Conservation (phyloP, 2,113 vertebrate species). For the Pristiophorus japonicus region DNA sequence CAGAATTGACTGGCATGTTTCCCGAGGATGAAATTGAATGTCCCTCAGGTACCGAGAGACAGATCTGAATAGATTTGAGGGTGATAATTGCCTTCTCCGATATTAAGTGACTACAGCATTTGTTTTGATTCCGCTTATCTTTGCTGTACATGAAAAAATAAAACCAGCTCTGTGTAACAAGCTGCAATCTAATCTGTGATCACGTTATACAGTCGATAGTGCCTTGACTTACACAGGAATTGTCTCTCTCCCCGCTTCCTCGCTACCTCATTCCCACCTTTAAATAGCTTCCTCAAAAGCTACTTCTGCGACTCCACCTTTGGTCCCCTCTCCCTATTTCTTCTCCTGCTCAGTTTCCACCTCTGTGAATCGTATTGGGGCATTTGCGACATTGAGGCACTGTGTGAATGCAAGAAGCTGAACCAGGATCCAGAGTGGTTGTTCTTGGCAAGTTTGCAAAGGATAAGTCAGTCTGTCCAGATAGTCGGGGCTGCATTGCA, state of each 20-base stretch:
- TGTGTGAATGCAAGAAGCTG: background rate
- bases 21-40: background rate
- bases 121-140: background rate
- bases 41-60: background rate
- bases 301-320: background rate
- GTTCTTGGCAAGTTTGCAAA: background rate
- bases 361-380: background rate
- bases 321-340: background rate
- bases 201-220: no score
- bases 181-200: background rate
- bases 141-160: background rate
- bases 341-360: background rate
- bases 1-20: background rate
- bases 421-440: background rate
- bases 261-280: background rate
- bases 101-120: background rate
- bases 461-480: background rate
- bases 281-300: background rate
- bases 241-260: background rate
- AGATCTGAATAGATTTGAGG: background rate
- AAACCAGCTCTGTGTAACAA: background rate
- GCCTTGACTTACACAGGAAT: background rate
- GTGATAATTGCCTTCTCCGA: background rate
- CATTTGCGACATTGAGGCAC: background rate
- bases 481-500: background rate